Conservation (phyloP, 2,113 vertebrate species). For the Murina feae region DNA sequence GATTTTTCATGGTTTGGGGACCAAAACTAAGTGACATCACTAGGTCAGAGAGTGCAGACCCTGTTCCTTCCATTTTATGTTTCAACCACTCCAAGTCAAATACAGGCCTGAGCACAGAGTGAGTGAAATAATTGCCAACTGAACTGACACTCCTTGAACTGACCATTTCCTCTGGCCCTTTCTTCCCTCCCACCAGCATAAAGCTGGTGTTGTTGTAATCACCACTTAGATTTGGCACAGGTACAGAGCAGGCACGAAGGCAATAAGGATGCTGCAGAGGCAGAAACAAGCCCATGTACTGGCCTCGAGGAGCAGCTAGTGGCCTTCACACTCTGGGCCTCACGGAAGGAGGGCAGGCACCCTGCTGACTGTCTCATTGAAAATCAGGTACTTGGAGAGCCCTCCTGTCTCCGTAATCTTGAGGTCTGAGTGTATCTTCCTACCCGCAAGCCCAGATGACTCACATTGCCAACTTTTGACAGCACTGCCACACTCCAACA, state of each 20-base stretch:
- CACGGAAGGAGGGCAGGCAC: not conserved
- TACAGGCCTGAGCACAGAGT: not conserved
- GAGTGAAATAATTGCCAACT: not conserved
- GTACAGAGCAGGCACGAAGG: no score
- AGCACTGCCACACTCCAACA: constrained; percentile 40
- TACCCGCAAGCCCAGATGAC: constrained; percentile 6
- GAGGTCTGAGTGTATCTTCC: not conserved
- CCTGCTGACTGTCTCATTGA: not conserved
- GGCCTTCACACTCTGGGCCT: not conserved
- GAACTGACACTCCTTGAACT: not conserved
- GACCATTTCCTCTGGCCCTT: not conserved
- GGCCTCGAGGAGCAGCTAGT: not conserved
- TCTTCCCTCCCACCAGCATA: not conserved
- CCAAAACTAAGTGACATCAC: not conserved
- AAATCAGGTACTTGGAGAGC: not conserved
- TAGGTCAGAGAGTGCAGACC: rapidly evolving
- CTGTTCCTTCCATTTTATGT: not conserved
- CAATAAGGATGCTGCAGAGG: not conserved
- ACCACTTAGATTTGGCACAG: not conserved
- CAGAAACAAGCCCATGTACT: not conserved
- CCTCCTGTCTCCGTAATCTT: not conserved
- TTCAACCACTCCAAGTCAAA: not conserved
- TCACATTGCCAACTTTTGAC: constrained; percentile 26
- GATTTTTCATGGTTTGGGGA: not conserved
- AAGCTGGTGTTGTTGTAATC: not conserved